phyloP scores from a whole-genome alignment of 2,888 invertebrate genomes.

The Nemotelus nigrinus region DNA sequence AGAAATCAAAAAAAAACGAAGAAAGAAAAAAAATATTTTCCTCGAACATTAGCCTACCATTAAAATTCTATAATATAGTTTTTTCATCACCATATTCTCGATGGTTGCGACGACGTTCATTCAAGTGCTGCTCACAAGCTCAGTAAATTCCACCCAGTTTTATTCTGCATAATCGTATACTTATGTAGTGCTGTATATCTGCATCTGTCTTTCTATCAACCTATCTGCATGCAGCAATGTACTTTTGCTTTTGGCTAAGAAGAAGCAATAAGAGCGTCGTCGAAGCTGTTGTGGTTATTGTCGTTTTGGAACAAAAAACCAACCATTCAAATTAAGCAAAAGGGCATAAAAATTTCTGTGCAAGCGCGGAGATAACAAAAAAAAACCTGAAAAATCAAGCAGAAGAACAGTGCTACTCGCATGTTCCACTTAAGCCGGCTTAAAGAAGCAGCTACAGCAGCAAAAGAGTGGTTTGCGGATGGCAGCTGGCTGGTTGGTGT shows the following conservation, averaged over 20 bases:
- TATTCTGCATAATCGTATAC: too few relatives aligned
- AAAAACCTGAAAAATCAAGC: neutral
- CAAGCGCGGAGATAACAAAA: conserved; percentile 1
- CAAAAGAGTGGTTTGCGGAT: neutral
- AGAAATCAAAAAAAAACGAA: neutral
- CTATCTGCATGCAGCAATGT: too few relatives aligned
- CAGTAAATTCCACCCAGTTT: conserved; percentile 9
- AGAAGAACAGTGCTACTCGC: neutral
- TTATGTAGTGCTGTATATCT: too few relatives aligned
- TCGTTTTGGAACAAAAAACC: neutral
- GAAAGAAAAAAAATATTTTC: neutral
- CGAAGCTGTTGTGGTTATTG: too few relatives aligned
- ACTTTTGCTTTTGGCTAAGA: too few relatives aligned
- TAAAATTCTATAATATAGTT: conserved; percentile 16
- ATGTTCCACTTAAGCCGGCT: conserved; percentile 32
- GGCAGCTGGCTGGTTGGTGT: neutral
- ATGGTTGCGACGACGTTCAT: too few relatives aligned
- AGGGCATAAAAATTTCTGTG: conserved; percentile 30
- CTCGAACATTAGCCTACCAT: conserved; percentile 31
- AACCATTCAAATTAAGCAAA: conserved; percentile 37
- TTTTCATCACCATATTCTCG: neutral
- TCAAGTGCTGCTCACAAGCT: neutral
- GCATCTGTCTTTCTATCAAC: too few relatives aligned
- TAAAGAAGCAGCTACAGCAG: neutral
- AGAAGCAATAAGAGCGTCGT: too few relatives aligned